Evolutionary conservation across 2,797 vertebrate species (phyloP).

Genomic region (Pangasius djambal): DNA sequence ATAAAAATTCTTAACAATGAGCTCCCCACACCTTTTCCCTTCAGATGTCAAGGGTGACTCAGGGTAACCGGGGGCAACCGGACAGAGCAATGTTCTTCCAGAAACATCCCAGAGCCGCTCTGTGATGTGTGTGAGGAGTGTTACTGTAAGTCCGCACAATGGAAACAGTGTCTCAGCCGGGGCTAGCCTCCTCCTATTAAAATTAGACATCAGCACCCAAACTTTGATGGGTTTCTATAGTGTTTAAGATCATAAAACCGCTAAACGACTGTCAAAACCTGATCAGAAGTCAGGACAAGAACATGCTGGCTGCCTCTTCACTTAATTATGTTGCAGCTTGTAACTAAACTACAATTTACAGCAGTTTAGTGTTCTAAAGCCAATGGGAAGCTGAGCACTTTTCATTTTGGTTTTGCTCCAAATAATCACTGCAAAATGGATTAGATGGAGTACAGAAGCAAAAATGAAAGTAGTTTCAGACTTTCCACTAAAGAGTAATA

Average conservation of each 20-base stretch:
- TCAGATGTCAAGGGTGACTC: background rate
- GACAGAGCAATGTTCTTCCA: constrained; percentile 1
- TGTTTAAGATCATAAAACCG: background rate
- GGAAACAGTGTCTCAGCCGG: constrained; percentile 29
- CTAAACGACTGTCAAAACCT: background rate
- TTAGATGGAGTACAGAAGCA: background rate
- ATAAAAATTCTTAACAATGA: constrained; percentile 44
- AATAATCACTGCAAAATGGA: background rate
- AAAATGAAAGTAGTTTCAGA: background rate
- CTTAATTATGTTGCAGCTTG: background rate
- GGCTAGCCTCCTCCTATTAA: background rate
- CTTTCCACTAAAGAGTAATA: background rate
- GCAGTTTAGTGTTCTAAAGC: background rate
- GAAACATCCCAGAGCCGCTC: constrained; percentile 18
- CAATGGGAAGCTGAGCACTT: background rate
- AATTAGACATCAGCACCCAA: background rate
- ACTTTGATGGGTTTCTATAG: background rate
- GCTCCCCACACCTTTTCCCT: background rate
- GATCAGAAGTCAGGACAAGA: background rate
- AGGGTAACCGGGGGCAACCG: constrained; percentile 10
- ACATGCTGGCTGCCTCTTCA: background rate
- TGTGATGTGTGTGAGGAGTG: background rate
- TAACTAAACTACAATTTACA: background rate
- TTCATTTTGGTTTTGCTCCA: background rate
- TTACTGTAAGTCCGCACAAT: constrained; percentile 33